These are phyloP conservation scores for Myxocyprinus asiaticus DNA, from an alignment of 2,113 vertebrate species.

Conservation along the genomic window DNA sequence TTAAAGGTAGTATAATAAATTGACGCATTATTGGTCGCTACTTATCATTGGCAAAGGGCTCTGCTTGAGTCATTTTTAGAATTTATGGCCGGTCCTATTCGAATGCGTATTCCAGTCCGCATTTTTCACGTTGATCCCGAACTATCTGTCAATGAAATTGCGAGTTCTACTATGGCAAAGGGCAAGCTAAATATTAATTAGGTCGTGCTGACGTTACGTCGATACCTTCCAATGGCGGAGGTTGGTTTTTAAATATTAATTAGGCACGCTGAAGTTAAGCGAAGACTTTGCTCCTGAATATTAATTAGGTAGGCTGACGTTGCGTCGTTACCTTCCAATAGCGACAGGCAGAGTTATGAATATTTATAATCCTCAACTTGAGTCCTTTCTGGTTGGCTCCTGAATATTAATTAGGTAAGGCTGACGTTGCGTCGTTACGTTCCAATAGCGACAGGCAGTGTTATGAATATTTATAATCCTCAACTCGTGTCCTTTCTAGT, in stretches of 20 bases:
- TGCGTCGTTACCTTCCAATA: background rate
- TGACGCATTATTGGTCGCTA: background rate
- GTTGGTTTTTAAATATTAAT: background rate
- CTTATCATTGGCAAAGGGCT: slow-evolving; percentile 22
- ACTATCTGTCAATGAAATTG: slow-evolving; percentile 73
- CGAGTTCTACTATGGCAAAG: slow-evolving; percentile 15
- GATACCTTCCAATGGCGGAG: background rate
- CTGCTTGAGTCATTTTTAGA: slow-evolving; percentile 46
- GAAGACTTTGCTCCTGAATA: background rate
- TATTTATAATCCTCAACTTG: background rate
- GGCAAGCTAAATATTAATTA: background rate
- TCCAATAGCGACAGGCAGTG: background rate
- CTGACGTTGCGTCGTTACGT: background rate
- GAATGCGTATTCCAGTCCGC: slow-evolving; percentile 61
- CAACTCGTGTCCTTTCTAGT: too few species aligned
- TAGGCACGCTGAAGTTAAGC: background rate
- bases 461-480: too few species aligned
- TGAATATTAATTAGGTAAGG: background rate
- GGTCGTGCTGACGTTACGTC: background rate
- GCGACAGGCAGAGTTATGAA: background rate
- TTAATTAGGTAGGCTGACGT: background rate
- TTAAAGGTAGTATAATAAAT: background rate
- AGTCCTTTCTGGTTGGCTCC: background rate
- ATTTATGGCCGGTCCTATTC: slow-evolving; percentile 26
- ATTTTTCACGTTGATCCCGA: slow-evolving; percentile 62